These are phyloP conservation scores for Myocastor coypus DNA, from an alignment of 2,113 vertebrate genomes.

Conservation along the genomic window DNA sequence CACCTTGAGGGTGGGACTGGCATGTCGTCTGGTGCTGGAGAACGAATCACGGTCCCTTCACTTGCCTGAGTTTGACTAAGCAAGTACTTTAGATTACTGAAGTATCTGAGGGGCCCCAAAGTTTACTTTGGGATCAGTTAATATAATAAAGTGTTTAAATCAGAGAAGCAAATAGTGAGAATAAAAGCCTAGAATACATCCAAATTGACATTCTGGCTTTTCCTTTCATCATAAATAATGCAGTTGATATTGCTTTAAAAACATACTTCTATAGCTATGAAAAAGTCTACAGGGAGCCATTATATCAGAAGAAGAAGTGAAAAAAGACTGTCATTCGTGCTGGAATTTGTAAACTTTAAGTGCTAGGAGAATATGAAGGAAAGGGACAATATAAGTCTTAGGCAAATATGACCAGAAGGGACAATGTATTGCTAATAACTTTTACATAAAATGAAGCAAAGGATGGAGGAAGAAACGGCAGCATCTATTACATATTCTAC, in stretches of 20 bases:
- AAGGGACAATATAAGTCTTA: neutral
- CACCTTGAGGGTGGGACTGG: too few relatives aligned
- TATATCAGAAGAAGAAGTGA: neutral
- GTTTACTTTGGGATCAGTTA: neutral
- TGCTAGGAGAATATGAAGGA: neutral
- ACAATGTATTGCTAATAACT: neutral
- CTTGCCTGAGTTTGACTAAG: too few relatives aligned
- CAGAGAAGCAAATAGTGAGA: neutral
- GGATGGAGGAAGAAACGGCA: neutral
- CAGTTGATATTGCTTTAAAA: neutral
- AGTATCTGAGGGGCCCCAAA: fast-evolving
- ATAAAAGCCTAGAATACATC: neutral
- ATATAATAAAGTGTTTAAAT: neutral
- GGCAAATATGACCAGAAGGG: neutral
- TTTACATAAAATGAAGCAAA: neutral
- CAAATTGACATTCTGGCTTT: neutral
- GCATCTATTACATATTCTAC: neutral
- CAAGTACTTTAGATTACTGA: too few relatives aligned
- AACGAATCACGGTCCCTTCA: too few relatives aligned
- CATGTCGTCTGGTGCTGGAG: too few relatives aligned
- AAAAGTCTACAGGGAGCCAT: neutral
- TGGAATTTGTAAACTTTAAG: neutral
- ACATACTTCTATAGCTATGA: neutral
- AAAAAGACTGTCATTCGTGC: neutral
- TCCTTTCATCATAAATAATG: neutral